Evolutionary conservation across 2,113 vertebrate species (phyloP).

Genomic region (Pogona vitticeps): DNA sequence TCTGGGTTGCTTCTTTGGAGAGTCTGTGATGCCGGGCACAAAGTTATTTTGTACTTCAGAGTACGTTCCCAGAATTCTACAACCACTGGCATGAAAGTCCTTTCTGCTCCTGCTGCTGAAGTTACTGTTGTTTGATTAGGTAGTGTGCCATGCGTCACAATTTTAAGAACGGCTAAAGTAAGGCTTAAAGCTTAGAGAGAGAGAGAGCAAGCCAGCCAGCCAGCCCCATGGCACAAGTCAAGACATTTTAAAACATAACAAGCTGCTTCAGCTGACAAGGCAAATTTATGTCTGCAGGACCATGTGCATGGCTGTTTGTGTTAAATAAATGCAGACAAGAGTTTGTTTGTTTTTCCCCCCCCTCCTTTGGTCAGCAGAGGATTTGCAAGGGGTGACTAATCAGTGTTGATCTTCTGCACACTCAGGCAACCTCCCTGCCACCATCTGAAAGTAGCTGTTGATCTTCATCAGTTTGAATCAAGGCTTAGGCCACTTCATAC

Average conservation of each 20-base stretch:
- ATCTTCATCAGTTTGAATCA: conserved; percentile 44
- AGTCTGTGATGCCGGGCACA: too few species aligned
- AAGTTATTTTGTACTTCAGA: too few species aligned
- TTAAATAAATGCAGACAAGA: neutral
- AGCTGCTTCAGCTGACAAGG: conserved; percentile 10
- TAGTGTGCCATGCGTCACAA: too few species aligned
- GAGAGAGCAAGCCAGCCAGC: too few species aligned
- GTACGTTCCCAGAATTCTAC: too few species aligned
- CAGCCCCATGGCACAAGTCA: too few species aligned
- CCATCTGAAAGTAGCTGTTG: conserved; percentile 48
- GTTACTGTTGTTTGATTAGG: too few species aligned
- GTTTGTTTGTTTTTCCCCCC: conserved; percentile 7
- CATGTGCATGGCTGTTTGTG: conserved; percentile 41
- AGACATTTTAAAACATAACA: conserved; percentile 15
- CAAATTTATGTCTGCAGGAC: conserved; percentile 49
- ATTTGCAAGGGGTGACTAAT: conserved; percentile 45
- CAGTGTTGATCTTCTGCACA: conserved; percentile 31
- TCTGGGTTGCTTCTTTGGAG: too few species aligned
- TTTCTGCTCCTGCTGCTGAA: too few species aligned
- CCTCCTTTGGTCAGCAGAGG: conserved; percentile 34
- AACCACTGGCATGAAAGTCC: too few species aligned
- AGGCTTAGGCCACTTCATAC: conserved; percentile 25
- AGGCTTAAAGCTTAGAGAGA: too few species aligned
- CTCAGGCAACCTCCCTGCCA: conserved; percentile 53
- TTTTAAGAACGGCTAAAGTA: too few species aligned